phyloP scores from a whole-genome alignment of 2,113 vertebrate genomes.

The Reinhardtius hippoglossoides region DNA sequence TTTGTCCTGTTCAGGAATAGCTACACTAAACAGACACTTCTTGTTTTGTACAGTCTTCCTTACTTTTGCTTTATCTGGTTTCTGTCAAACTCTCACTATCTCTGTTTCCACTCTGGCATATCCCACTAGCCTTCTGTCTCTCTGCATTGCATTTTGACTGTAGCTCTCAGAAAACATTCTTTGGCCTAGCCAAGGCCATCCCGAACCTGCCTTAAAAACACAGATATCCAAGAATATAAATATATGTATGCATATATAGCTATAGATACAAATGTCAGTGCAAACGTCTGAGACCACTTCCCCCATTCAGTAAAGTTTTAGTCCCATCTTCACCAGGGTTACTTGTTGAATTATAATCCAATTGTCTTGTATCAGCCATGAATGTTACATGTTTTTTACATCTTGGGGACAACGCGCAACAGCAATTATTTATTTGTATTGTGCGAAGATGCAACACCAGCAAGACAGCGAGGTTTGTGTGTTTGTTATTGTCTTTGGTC shows the following conservation, averaged over 20 bases:
- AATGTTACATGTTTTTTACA: too few relatives aligned
- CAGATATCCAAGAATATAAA: conserved; percentile 57
- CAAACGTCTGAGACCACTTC: background rate
- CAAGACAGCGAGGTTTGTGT: too few relatives aligned
- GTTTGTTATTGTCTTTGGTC: too few relatives aligned
- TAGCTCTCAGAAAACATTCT: conserved; percentile 60
- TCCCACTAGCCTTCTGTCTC: conserved; percentile 68
- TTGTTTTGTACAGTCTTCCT: conserved; percentile 24
- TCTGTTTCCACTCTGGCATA: conserved; percentile 56
- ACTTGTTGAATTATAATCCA: background rate
- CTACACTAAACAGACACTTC: conserved; percentile 18
- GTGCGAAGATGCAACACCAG: too few relatives aligned
- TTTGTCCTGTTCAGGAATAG: background rate
- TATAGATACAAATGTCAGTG: too few relatives aligned
- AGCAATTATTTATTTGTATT: too few relatives aligned
- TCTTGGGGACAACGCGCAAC: too few relatives aligned
- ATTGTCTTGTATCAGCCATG: background rate
- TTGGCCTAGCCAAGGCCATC: conserved; percentile 63
- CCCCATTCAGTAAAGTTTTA: background rate
- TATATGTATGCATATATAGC: background rate
- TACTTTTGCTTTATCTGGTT: conserved; percentile 36
- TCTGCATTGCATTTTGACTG: conserved; percentile 60
- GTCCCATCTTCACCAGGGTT: background rate
- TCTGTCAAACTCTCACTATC: conserved; percentile 33
- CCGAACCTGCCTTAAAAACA: conserved; percentile 70